Evolutionary conservation across 2,888 invertebrate species (phyloP), one percentile per base, ranked within the genome.

Genomic region (Leucophenga maculata): DNA sequence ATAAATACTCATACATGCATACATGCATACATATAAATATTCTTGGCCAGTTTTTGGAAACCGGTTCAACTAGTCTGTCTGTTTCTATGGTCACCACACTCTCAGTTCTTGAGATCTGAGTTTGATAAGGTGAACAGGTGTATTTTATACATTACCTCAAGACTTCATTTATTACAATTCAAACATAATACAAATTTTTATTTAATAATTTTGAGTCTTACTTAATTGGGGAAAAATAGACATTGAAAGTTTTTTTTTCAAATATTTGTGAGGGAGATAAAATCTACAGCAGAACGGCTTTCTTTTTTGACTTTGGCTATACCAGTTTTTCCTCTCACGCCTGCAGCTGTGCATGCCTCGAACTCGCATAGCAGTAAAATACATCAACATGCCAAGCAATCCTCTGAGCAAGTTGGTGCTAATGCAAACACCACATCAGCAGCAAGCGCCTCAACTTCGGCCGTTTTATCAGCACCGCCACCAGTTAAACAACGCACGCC

Each of bases 401-500:
- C 67, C 60, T 71, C 77, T 13, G 81, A 78, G 48, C 50, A 75
- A 11, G 69, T 71, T 67, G 66, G 75, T 50, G 66, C 68, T 14
- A 68, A n/a, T 20, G 69, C 68, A 11, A 39, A n/a, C 31, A 22
- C 66, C 8, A 6, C 8, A 57, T 86, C 90, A 32, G 87, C 90
- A 3, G 73, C 76, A 70, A 73, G 74, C 62, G 71, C 75, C 69
- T 75, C 79, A 59, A 44, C 87, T 66, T 69, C 74, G 84, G 84
- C 46, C 11, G 14, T 16, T 32, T 44, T 18, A 16, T 32, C 31
- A 31, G 57, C 57, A 67, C 79, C 85, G 52, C 85, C 85, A 46
- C 83, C 83, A 20, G 82, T 82, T 8, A 76, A 81, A 55, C 86
- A 85, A 65, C 78, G 84, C 1, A 75, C 65, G 93, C 94, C 75